These are phyloP conservation scores for Andrena haemorrhoa DNA, from an alignment of 2,888 invertebrate genomes.

Conservation along the genomic window DNA sequence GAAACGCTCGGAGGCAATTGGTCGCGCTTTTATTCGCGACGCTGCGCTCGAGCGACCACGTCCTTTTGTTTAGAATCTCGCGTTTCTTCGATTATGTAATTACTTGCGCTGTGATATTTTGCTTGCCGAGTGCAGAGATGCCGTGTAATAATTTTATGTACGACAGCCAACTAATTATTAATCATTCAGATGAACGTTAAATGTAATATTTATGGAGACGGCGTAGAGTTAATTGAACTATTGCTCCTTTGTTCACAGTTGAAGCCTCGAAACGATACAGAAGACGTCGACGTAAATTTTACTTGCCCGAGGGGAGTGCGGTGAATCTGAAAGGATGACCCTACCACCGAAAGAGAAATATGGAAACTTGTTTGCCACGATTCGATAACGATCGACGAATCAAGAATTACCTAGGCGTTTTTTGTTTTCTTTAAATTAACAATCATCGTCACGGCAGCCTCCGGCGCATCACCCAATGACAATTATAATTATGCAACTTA, in stretches of 20 bases:
- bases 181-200: too few species aligned
- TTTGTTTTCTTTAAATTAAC: background rate
- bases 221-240: background rate
- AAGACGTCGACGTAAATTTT: slow-evolving; percentile 11
- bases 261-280: slow-evolving; percentile 5
- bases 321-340: slow-evolving; percentile 48
- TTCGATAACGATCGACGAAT: slow-evolving; percentile 21
- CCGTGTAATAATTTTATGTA: background rate
- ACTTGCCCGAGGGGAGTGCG: slow-evolving; percentile 9
- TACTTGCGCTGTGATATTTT: background rate
- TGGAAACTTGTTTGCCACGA: slow-evolving; percentile 14
- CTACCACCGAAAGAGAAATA: slow-evolving; percentile 13
- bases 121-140: background rate
- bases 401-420: slow-evolving; percentile 8
- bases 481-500: slow-evolving; percentile 13
- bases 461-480: background rate
- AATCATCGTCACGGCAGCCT: background rate
- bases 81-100: too few species aligned
- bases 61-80: background rate
- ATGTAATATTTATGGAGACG: too few species aligned
- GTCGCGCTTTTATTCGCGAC: background rate
- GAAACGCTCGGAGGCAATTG: background rate
- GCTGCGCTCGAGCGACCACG: too few species aligned
- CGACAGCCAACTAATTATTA: too few species aligned
- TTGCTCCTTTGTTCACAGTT: slow-evolving; percentile 39